Base-by-base conservation (phyloP, 2,888 invertebrate genomes). In the Sphaerophoria rueppellii region DNA sequence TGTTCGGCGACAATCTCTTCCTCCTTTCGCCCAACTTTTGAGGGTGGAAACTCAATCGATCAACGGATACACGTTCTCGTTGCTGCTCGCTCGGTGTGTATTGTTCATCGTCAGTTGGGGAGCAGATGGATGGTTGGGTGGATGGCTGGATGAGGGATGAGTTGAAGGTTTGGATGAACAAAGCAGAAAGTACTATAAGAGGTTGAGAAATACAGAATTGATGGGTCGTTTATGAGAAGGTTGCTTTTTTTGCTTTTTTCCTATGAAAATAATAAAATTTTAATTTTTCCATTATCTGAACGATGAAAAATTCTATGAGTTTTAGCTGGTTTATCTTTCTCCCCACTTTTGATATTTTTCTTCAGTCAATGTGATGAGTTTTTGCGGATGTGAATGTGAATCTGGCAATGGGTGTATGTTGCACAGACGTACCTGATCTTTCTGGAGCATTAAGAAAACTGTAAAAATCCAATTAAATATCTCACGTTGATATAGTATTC, bases 241-340 rank as follows among this genome's bases (percentile, higher is more conserved):
- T 55, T 55, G 60, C 48, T 73, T 63, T 70, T 81, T 67, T 46
- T 50, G 52, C 74, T 75, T 80, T 76, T 77, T 75, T 75, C 24
- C 24, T 2, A 67, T 57, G 70, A 72, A 73, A 58, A 81, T 85
- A 85, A 85, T 85, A 85, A 85, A 85, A 85, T 70, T 85, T 85
- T 85, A 85, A 85, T 85, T 77, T 83, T 85, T 85, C 85, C 77
- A 85, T 85, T 85, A 85, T 85, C 85, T 85, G 85, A 81, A 73
- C 65, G 85, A 85, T 85, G 85, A 81, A 81, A 81, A 63, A 69
- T 80, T 81, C 32, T 70, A 40, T 58, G 76, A 60, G 67, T 37
- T 40, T 37, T 61, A 37, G 37, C 37, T 58, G 40, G 58, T 32
- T 32, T 61, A 61, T 50, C 60, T 48, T 24, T 40, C 48, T 24